phyloP scores from a whole-genome alignment of 2,888 invertebrate genomes.

The Philhelius pedissequus region DNA sequence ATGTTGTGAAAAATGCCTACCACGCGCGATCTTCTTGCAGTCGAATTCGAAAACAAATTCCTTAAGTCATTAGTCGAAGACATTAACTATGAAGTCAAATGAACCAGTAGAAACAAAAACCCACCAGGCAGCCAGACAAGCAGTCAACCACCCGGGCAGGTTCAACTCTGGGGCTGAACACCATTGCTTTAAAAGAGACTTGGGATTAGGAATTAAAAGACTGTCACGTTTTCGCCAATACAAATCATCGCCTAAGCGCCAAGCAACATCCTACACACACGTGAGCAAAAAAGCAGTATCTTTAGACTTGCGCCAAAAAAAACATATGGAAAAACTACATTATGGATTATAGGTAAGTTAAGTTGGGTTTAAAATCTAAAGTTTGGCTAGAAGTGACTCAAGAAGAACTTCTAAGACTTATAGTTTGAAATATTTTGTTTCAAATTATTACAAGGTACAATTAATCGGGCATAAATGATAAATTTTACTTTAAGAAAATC shows the following conservation, averaged over 20 bases:
- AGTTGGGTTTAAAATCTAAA: background rate
- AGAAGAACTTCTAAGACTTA: too few species aligned
- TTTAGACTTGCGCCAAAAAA: constrained; percentile 34
- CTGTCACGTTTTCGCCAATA: constrained; percentile 66
- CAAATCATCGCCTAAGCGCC: constrained; percentile 69
- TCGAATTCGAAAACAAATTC: constrained; percentile 24
- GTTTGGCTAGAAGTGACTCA: too few species aligned
- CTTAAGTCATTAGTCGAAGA: constrained; percentile 52
- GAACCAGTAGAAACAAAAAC: constrained; percentile 52
- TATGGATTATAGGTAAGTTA: background rate
- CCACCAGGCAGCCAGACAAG: constrained; percentile 37
- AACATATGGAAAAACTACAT: background rate
- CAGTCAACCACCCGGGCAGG: constrained; percentile 51
- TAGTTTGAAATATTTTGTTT: too few species aligned
- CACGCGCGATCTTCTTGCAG: background rate
- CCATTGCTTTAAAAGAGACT: constrained; percentile 16
- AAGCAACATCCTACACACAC: constrained; percentile 57
- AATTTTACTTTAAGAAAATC: too few species aligned
- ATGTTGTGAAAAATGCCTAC: constrained; percentile 18
- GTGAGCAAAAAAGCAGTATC: constrained; percentile 9
- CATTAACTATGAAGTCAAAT: constrained; percentile 43
- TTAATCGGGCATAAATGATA: too few species aligned
- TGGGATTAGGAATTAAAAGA: constrained; percentile 55
- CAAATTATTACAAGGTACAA: too few species aligned
- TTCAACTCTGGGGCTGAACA: constrained; percentile 13